Evolutionary conservation across 2,797 vertebrate species (phyloP), one percentile per base, ranked within the genome.

Genomic region (Mormyrops attenuatus): DNA sequence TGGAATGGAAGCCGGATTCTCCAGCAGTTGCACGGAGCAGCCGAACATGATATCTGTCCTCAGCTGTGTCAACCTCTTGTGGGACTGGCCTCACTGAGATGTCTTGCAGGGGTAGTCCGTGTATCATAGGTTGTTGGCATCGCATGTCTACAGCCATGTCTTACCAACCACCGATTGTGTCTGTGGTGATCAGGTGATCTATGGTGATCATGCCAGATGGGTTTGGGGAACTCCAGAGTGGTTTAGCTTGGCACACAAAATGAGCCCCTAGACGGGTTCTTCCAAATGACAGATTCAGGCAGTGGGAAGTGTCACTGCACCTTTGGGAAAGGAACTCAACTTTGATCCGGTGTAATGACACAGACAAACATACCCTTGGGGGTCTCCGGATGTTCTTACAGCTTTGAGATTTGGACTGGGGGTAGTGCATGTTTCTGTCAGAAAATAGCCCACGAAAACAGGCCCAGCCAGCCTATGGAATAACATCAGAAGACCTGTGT

Each of bases 321-420:
- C 34, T 41, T 77, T 20, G 69, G 38, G 34, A 77, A 77, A 38
- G 34, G 69, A 77, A 41, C 69, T 77, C 38, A 5, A 77, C 69
- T 41, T 77, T 41, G 69, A 77, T 17, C 69, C 6, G 4, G 34
- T 77, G 11, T 77, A 77, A 77, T 38, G 69, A 15, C 69, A 7
- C 38, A 41, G 69, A 20, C 69, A 77, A 17, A 77, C 38, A 20
- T 38, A 15, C 69, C 69, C 69, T 77, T 77, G 30, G 17, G 11
- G 5, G 91, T 93, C 91, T 92, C 93, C 93, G 94, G 93, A 95
- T 95, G 93, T 94, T 91, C 90, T 91, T 92, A 91, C 88, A 91
- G 91, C 66, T 52, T 53, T 90, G 17, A 20, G 73, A 89, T 17
- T 88, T 47, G 15, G 88, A 52, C 69, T 82, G 34, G 53, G 55